Evolutionary conservation across 2,113 vertebrate genomes (phyloP).

Genomic region (Laticauda laticaudata): DNA sequence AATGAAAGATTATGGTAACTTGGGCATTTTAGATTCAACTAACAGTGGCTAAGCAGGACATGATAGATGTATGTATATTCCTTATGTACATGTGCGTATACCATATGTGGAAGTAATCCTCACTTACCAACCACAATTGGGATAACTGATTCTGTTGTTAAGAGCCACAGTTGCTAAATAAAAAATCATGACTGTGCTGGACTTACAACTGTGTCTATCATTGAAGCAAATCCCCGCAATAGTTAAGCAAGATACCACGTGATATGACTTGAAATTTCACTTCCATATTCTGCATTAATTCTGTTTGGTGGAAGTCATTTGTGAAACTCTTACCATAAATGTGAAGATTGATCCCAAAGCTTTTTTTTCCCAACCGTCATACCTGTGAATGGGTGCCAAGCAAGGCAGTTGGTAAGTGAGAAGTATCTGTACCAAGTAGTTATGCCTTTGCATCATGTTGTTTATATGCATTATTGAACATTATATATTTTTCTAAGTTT

Average conservation of each 20-base stretch:
- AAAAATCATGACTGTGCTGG: background rate
- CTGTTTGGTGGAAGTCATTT: background rate
- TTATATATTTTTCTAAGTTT: background rate
- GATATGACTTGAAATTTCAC: background rate
- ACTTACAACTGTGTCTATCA: background rate
- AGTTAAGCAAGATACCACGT: background rate
- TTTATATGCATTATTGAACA: background rate
- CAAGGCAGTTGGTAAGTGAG: background rate
- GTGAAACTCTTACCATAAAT: background rate
- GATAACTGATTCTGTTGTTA: too few relatives aligned
- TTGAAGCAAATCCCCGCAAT: background rate
- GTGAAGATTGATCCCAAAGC: background rate
- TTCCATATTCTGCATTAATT: background rate
- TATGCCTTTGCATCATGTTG: background rate
- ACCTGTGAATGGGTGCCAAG: background rate
- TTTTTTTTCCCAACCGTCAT: background rate
- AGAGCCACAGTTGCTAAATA: background rate
- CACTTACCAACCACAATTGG: too few relatives aligned
- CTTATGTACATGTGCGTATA: background rate
- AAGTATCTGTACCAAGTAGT: background rate
- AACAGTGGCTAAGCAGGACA: background rate
- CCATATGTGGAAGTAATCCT: too few relatives aligned
- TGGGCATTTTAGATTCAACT: background rate
- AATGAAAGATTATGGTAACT: background rate
- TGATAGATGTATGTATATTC: background rate